Conservation (phyloP, 2,113 vertebrate genomes). For the Recurvirostra avosetta region DNA sequence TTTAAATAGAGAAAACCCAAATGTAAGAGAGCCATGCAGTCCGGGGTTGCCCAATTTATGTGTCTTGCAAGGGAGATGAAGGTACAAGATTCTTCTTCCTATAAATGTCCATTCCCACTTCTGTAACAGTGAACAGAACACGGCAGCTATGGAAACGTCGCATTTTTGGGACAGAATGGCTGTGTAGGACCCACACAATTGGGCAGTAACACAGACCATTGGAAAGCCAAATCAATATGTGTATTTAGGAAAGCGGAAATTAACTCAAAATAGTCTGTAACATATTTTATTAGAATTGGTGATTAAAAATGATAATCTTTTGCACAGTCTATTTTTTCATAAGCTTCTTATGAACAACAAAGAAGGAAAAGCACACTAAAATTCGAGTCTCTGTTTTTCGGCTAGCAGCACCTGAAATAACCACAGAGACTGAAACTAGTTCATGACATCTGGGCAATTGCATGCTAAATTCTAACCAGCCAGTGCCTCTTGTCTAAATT, state of each 20-base stretch:
- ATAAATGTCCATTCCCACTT: background rate
- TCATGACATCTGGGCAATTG: background rate
- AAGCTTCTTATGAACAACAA: background rate
- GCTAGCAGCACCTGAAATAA: conserved; percentile 7
- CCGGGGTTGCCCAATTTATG: background rate
- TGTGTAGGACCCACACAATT: background rate
- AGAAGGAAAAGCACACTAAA: background rate
- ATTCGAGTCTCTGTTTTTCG: background rate
- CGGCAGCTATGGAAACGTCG: background rate
- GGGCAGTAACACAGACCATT: background rate
- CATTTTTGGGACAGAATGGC: background rate
- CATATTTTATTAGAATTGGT: background rate
- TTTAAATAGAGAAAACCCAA: background rate
- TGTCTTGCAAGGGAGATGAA: background rate
- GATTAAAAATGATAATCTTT: background rate
- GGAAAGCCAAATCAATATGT: background rate
- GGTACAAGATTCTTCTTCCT: background rate
- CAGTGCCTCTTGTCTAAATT: background rate
- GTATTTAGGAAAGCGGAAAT: background rate
- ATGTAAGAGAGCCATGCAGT: background rate
- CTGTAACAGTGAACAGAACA: background rate
- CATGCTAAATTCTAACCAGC: background rate
- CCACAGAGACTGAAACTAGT: background rate
- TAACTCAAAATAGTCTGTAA: background rate
- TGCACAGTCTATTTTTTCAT: background rate